phyloP scores from a whole-genome alignment of 2,113 vertebrate species.

The Paramisgurnus dabryanus region DNA sequence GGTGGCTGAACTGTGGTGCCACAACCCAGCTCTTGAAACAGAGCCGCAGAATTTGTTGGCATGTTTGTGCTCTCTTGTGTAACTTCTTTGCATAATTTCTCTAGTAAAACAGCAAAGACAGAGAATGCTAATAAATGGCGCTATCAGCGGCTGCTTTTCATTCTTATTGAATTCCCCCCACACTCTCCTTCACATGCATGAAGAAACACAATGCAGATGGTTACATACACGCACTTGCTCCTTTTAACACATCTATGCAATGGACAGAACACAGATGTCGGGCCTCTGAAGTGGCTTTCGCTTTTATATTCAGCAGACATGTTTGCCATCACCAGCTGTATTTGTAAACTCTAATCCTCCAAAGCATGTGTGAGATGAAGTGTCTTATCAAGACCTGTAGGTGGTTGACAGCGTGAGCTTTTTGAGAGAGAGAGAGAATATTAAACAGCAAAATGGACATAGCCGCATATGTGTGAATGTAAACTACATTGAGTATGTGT shows the following conservation, averaged over 20 bases:
- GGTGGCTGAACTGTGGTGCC: no score
- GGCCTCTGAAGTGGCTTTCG: not conserved
- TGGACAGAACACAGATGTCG: not conserved
- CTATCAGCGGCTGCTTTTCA: no score
- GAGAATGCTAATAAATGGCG: no score
- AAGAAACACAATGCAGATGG: not conserved
- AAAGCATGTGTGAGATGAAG: not conserved
- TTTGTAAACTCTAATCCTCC: not conserved
- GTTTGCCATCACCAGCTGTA: not conserved
- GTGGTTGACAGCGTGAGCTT: not conserved
- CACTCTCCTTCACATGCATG: not conserved
- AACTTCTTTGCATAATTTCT: no score
- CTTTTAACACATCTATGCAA: not conserved
- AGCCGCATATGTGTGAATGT: not conserved
- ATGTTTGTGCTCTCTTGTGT: no score
- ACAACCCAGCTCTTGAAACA: no score
- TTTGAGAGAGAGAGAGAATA: not conserved
- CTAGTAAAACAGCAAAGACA: no score
- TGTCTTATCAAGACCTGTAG: conserved; percentile 1
- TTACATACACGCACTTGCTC: not conserved
- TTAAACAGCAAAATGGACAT: not conserved
- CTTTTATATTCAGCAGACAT: not conserved
- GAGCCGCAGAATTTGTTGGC: no score
- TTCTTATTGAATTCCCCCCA: no score
- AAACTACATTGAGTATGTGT: not conserved